Conservation (phyloP, 2,797 vertebrate genomes). For the Galagoides demidoff region DNA sequence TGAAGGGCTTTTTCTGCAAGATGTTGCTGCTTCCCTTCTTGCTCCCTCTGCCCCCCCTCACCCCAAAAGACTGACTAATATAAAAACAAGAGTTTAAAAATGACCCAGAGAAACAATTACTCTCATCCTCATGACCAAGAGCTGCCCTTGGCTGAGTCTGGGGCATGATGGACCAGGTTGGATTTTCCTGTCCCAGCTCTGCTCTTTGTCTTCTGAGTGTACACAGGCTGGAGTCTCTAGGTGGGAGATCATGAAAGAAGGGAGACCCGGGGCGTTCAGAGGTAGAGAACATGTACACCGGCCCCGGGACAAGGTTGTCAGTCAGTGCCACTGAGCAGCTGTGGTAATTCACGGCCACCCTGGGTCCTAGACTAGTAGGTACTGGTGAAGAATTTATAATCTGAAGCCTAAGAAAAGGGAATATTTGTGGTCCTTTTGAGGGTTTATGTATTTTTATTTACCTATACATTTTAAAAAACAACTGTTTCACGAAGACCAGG, state of each 20-base stretch:
- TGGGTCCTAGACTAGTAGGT: fast-evolving
- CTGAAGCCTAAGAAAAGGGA: not conserved
- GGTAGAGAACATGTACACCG: fast-evolving
- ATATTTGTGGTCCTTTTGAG: not conserved
- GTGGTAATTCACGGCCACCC: fast-evolving
- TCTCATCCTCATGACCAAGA: not conserved
- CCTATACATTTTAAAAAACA: slow-evolving; percentile 56
- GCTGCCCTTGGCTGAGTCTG: not conserved
- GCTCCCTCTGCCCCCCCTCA: fast-evolving
- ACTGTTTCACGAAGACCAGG: slow-evolving; percentile 89
- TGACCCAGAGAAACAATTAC: not conserved
- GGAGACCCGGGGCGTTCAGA: not conserved
- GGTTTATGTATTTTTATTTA: not conserved
- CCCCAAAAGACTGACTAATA: not conserved
- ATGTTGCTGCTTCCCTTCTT: not conserved
- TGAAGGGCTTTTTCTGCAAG: not conserved
- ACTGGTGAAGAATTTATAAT: not conserved
- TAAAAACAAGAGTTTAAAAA: slow-evolving; percentile 1
- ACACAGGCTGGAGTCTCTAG: not conserved
- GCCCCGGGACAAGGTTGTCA: not conserved
- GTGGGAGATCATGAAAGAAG: not conserved
- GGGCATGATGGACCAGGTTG: too few relatives aligned
- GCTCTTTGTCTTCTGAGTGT: not conserved
- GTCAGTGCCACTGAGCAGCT: not conserved
- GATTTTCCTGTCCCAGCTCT: not conserved